Conservation (phyloP, 1,140 invertebrate genomes). For the Trichogramma pretiosum region DNA sequence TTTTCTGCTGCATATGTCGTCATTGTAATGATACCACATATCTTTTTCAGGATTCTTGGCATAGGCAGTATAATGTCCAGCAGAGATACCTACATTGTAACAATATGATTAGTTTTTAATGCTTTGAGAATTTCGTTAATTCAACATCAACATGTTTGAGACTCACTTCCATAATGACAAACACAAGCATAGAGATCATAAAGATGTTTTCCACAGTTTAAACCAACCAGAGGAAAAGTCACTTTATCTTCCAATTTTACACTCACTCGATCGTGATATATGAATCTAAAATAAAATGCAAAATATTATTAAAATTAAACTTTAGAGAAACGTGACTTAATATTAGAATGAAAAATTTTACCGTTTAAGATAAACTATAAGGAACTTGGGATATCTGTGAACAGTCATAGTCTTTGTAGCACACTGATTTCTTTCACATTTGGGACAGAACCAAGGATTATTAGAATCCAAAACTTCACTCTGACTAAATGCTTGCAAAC, state of each 20-base stretch:
- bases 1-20: conserved; percentile 52
- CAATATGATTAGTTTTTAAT: conserved; percentile 16
- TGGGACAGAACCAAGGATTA: conserved; percentile 66
- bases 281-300: conserved; percentile 49
- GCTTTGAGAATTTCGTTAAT: conserved; percentile 1
- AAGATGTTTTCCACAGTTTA: conserved; percentile 43
- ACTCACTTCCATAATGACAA: conserved; percentile 62
- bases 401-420: conserved; percentile 63
- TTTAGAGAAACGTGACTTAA: neutral
- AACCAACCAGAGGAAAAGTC: conserved; percentile 53
- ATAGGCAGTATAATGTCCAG: conserved; percentile 64
- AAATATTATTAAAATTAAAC: neutral
- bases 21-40: conserved; percentile 65
- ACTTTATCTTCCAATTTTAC: conserved; percentile 63
- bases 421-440: conserved; percentile 57
- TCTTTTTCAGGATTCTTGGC: conserved; percentile 53
- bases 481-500: conserved; percentile 61
- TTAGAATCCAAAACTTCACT: conserved; percentile 61
- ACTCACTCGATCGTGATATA: conserved; percentile 60
- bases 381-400: conserved; percentile 60
- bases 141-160: too few species aligned
- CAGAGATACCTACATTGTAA: conserved; percentile 48
- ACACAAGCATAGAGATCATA: conserved; percentile 64
- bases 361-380: conserved; percentile 66
- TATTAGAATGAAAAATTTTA: conserved; percentile 25